Evolutionary conservation across 2,113 vertebrate genomes (phyloP).

Genomic region (Siniperca chuatsi): DNA sequence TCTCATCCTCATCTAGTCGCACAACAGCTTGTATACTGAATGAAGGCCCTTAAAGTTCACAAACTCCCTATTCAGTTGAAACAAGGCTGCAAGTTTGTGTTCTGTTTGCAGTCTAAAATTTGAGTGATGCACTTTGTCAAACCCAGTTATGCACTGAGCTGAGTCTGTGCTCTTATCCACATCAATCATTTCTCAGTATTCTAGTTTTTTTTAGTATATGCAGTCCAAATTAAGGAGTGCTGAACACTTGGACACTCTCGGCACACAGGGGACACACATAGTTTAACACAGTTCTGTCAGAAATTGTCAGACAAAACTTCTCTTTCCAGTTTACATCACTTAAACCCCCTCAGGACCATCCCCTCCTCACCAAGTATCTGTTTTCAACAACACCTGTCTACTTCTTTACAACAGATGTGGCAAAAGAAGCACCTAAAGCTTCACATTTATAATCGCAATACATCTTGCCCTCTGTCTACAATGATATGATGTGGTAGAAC

Average conservation of each 20-base stretch:
- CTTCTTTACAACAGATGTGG: background rate
- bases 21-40: background rate
- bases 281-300: background rate
- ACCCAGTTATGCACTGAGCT: background rate
- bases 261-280: background rate
- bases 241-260: background rate
- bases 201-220: background rate
- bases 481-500: background rate
- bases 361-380: background rate
- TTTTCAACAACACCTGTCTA: constrained; percentile 6
- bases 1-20: background rate
- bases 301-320: background rate
- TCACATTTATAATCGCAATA: background rate
- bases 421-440: background rate
- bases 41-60: background rate
- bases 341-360: background rate
- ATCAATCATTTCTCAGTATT: background rate
- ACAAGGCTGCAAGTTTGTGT: background rate
- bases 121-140: background rate
- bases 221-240: background rate
- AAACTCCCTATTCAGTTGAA: background rate
- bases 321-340: background rate
- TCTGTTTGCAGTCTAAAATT: background rate
- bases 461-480: background rate
- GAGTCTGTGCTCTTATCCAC: background rate